Base-by-base conservation (phyloP, 2,113 vertebrate genomes). In the Tamias sibiricus region DNA sequence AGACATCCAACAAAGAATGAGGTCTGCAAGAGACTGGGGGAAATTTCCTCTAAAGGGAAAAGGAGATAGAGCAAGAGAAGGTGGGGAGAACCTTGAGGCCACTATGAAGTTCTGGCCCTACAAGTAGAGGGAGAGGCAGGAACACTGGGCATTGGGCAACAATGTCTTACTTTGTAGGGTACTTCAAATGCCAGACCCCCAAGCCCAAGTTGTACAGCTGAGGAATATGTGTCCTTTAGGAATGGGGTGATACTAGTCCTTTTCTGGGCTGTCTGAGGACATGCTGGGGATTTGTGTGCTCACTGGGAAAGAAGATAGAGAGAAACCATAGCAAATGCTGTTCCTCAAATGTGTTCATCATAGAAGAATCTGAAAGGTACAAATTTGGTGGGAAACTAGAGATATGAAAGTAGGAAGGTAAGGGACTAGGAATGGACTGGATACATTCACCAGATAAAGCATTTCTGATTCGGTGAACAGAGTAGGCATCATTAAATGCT, bases 131-230 rank as follows among this genome's bases (percentile, higher is more conserved):
- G 2, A 1, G 12, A 54, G 20, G 12, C 52, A 81, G 72, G 32
- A 40, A 3, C 0, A 1, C 7, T 7, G 4, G 1, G 4, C 1
- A 0, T 2, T 5, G 10, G 26, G 20, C 8, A 54, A 8, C 24
- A 30, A 35, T 1, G 9, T 6, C 35, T 72, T 1, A 40, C 42
- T 28, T 26, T 49, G 4, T 2, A 32, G 42, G 2, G 1, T 2
- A 9, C 12, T 40, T 75, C 47, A 22, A 13, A 0, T 10, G 1
- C 16, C 49, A 37, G 42, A 4, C 19, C 3, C 24, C 6, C 0
- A 8, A 68, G 32, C 22, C 37, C 4, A 16, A 26, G 17, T 11
- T 37, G 28, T 42, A 7, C 57, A 32, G 30, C 6, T 28, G 24
- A 72, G 49, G 64, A 47, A 10, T 12, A 47, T n/a, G 0, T 47